These are phyloP conservation scores for Pristionchus pacificus DNA, from an alignment of 1,140 invertebrate species.

Conservation along the genomic window DNA sequence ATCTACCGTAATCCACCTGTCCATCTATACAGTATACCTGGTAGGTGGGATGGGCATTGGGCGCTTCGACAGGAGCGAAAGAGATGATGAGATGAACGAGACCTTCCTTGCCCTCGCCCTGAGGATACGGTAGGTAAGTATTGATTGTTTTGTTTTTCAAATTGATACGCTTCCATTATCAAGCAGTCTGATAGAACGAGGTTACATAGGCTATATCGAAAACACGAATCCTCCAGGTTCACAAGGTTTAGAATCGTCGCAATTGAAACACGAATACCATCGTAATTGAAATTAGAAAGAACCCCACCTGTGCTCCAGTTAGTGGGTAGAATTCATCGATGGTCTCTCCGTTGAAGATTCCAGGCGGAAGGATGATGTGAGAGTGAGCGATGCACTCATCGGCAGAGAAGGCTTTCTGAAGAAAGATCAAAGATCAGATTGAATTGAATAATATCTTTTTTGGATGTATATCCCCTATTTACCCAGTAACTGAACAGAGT, in stretches of 20 bases:
- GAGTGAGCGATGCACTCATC: constrained; percentile 91
- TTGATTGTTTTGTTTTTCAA: background rate
- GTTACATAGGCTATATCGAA: too few species aligned
- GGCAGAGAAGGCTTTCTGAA: constrained; percentile 80
- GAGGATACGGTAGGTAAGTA: constrained; percentile 69
- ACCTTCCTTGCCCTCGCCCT: constrained; percentile 87
- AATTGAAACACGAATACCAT: too few species aligned
- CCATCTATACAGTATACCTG: too few species aligned
- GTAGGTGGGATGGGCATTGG: constrained; percentile 19
- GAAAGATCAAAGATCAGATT: constrained; percentile 1
- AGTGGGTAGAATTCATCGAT: constrained; percentile 88
- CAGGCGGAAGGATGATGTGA: constrained; percentile 73
- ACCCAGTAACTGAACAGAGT: too few species aligned
- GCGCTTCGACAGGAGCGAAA: constrained; percentile 50
- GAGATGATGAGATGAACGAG: constrained; percentile 67
- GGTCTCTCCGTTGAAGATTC: constrained; percentile 78
- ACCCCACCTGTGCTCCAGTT: constrained; percentile 19
- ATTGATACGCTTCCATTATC: too few species aligned
- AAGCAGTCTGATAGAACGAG: too few species aligned
- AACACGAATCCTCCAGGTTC: too few species aligned
- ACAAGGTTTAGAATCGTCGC: too few species aligned
- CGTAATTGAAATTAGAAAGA: too few species aligned
- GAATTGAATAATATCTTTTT: too few species aligned
- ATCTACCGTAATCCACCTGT: too few species aligned
- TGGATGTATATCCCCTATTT: too few species aligned